Percentiles rank a stretch among this genome's conserved stretches.
These are phyloP conservation scores for Heliconius aoede DNA, from an alignment of 2,888 invertebrate species.

Conservation along the genomic window DNA sequence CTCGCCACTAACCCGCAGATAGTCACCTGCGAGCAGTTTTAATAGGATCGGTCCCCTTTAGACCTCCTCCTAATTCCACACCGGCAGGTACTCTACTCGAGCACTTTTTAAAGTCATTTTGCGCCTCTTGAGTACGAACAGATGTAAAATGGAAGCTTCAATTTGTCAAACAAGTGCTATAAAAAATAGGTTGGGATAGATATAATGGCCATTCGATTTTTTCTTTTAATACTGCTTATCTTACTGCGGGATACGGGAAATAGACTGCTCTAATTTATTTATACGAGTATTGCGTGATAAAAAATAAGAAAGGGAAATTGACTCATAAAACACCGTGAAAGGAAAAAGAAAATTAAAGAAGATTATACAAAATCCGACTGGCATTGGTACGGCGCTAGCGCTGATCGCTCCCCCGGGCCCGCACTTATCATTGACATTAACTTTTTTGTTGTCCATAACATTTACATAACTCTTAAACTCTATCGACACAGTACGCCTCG, in stretches of 20 bases:
- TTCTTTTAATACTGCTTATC: constrained; percentile 22
- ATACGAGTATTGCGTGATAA: constrained; percentile 6
- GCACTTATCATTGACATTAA: constrained; percentile 83
- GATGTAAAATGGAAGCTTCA: constrained; percentile 64
- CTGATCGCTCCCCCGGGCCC: constrained; percentile 72
- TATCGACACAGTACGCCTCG: constrained; percentile 67
- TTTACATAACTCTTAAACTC: constrained; percentile 81
- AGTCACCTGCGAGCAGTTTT: constrained; percentile 54
- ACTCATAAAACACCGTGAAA: constrained; percentile 19
- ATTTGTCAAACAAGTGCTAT: constrained; percentile 52
- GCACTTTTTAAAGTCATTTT: constrained; percentile 74
- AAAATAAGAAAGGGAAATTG: constrained; percentile 7
- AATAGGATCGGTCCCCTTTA: constrained; percentile 64
- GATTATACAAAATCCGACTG: constrained; percentile 35
- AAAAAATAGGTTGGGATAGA: constrained; percentile 34
- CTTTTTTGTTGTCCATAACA: constrained; percentile 84
- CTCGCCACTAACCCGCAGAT: constrained; percentile 42
- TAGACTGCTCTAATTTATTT: neutral
- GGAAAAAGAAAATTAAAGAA: constrained; percentile 41
- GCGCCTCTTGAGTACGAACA: constrained; percentile 71
- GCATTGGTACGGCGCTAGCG: constrained; percentile 44
- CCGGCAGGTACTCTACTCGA: constrained; percentile 58
- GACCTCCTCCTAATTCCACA: constrained; percentile 70
- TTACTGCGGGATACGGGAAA: neutral
- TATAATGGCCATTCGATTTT: constrained; percentile 37